Base-by-base conservation (phyloP, 2,888 invertebrate species). In the Agonopterix heracliana region DNA sequence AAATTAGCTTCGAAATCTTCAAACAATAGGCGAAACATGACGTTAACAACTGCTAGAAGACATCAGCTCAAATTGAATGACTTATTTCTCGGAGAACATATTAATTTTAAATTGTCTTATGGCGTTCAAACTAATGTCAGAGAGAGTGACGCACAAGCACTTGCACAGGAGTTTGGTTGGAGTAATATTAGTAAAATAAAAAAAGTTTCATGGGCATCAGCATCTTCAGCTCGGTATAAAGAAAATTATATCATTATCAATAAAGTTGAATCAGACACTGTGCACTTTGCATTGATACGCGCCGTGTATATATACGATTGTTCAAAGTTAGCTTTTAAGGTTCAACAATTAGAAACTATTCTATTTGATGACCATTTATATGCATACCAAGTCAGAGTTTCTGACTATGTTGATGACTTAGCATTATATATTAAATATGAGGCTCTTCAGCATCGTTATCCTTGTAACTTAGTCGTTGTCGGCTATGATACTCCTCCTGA, bases 41-140 rank as follows among this genome's bases (percentile, higher is more conserved):
- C 51, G 2, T 34, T 46, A 1, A 4, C 48, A 1, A 41, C 42
- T 8, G 42, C 45, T 1, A 14, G 13, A 11, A 26, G 44, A 12
- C 51, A 51, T 46, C 51, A 51, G n/a, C 34, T 51, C 8, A 48
- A 14, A 9, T 46, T 51, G 10, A 51, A 51, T 46, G 51, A 51
- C 17, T 34, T 51, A n/a, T 10, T 51, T 51, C 4, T 26, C 47
- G 1, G 47, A 46, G 3, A 13, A 13, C 14, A 5, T 5, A 9
- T 42, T 42, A 44, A 26, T 11, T 34, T 10, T 2, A 12, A 34
- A 26, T 44, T 34, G 8, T 44, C 7, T 12, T 26, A 34, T 46
- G 14, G 38, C 12, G 9, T 7, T 12, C 14, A 38, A 40, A 14
- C 14, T 46, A 46, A 11, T n/a, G 46, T 46, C 9, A 10, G 8